Evolutionary conservation across 2,888 invertebrate species (phyloP).

Genomic region (Monochamus alternatus): DNA sequence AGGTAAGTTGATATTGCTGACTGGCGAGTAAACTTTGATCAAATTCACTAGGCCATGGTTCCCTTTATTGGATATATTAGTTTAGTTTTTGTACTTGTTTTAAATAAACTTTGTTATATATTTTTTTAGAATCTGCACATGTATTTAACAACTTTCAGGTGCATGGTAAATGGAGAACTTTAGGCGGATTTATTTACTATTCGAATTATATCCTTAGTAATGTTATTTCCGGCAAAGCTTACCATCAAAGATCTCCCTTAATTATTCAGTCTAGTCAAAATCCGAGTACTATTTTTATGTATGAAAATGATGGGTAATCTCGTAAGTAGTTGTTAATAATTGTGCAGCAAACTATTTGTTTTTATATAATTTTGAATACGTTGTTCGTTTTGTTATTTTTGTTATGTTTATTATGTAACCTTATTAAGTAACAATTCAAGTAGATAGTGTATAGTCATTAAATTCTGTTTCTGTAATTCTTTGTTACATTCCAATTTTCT

Average conservation of each 20-base stretch:
- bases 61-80: constrained; percentile 21
- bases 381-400: constrained; percentile 1
- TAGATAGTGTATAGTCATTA: background rate
- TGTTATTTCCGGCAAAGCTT: background rate
- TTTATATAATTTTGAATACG: background rate
- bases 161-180: background rate
- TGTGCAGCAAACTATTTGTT: constrained; percentile 1
- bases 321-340: background rate
- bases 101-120: constrained; percentile 10
- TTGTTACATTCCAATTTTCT: constrained; percentile 41
- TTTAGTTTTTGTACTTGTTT: constrained; percentile 16
- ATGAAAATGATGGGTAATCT: background rate
- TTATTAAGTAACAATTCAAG: background rate
- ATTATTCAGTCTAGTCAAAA: background rate
- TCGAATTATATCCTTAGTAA: background rate
- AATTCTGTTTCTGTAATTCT: constrained; percentile 20
- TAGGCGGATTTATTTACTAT: background rate
- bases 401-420: background rate
- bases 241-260: constrained; percentile 3
- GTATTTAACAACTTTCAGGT: background rate
- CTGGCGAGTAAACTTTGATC: background rate
- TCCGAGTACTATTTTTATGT: constrained; percentile 3
- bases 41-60: constrained; percentile 30
- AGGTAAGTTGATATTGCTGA: background rate
- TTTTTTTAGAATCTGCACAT: constrained; percentile 10